Base-by-base conservation (phyloP, 2,797 vertebrate genomes). In the Pogoniulus pusillus region DNA sequence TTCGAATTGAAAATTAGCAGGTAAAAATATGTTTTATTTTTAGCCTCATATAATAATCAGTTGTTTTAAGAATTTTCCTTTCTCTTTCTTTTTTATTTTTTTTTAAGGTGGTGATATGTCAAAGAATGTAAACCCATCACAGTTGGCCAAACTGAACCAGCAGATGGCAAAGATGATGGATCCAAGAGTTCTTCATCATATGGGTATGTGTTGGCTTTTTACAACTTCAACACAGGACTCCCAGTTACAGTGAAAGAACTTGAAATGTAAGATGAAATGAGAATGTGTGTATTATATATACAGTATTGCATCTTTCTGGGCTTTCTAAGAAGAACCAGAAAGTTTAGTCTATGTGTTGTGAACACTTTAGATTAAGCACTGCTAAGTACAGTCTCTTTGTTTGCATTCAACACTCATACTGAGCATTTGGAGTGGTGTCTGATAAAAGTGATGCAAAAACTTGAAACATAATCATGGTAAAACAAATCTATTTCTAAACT, bases 151-250 rank as follows among this genome's bases (percentile, higher is more conserved):
- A 97, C 96, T 99, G 82, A 99, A 99, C 96, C 99, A 99, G 95
- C 99, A 99, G 97, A 99, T 99, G 99, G 99, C 99, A 74, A 99
- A 99, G 96, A 99, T 99, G 99, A 99, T 99, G 99, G 99, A 99
- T 96, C 99, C 99, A 29, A 97, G 99, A 96, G 99, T 99, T 95
- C 98, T 99, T 92, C 99, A 99, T 96, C 99, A 99, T 94, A 99
- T 99, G 99, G 99, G 99, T 99, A 97, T 82, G 96, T 96, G 60
- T 24, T 63, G 41, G 62, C 22, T 59, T 59, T 69, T 63, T 60
- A 59, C 7, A 59, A 29, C 24, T 86, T 93, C 15, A n/a, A 9
- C 47, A 79, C 32, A 39, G 23, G 19, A 47, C 10, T 89, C 47
- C 7, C 17, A 68, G 0, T 71, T 80, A 29, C 1, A 3, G 26